Evolutionary conservation across 2,888 invertebrate genomes (phyloP).

Genomic region (Cheilosia pagana): DNA sequence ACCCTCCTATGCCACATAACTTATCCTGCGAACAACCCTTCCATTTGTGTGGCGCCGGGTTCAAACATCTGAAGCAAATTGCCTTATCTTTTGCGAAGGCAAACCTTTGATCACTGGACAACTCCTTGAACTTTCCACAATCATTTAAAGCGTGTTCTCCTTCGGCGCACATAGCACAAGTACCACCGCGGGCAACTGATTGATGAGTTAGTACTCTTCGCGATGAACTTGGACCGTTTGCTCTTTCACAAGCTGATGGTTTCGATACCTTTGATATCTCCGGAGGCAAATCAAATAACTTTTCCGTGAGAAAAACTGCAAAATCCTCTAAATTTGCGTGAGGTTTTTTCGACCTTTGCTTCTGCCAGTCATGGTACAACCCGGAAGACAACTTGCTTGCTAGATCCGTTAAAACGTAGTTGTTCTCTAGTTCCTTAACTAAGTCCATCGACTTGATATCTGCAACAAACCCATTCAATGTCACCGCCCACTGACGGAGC

Average conservation of each 20-base stretch:
- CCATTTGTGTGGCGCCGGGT: constrained; percentile 4
- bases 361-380: neutral
- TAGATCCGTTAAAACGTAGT: no score
- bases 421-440: neutral
- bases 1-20: constrained; percentile 14
- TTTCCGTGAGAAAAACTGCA: no score
- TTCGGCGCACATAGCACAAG: neutral
- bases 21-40: constrained; percentile 17
- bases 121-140: neutral
- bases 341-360: no score
- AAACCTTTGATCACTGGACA: neutral
- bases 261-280: neutral
- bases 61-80: neutral
- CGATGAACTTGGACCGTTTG: constrained; percentile 1
- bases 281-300: constrained; percentile 1
- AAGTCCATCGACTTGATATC: neutral
- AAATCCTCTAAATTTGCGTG: no score
- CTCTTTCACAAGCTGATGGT: constrained; percentile 1
- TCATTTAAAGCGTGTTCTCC: neutral
- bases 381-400: neutral
- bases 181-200: neutral
- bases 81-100: no score
- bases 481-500: constrained; percentile 16
- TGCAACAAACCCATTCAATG: neutral
- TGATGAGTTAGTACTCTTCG: constrained; percentile 21